phyloP scores from a whole-genome alignment of 2,888 invertebrate genomes.

The Chalcis sispes region DNA sequence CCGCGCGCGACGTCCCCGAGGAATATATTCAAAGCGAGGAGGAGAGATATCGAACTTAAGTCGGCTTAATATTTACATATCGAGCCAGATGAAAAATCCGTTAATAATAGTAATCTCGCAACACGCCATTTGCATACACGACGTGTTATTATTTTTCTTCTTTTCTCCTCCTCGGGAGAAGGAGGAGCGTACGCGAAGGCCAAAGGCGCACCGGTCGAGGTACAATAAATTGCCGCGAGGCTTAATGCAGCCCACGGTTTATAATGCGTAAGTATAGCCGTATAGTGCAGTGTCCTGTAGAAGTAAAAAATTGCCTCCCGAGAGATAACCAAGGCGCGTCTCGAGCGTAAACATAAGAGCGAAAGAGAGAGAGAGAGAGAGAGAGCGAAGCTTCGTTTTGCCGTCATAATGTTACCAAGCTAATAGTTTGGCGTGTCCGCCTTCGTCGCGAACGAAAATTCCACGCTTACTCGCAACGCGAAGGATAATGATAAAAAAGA shows the following conservation, averaged over 20 bases:
- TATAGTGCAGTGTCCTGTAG: slow-evolving; percentile 18
- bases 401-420: slow-evolving; percentile 39
- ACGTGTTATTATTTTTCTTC: slow-evolving; percentile 43
- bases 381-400: slow-evolving; percentile 22
- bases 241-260: slow-evolving; percentile 34
- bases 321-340: slow-evolving; percentile 12
- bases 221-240: slow-evolving; percentile 45
- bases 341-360: slow-evolving; percentile 2
- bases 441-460: background rate
- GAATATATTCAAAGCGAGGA: background rate
- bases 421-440: slow-evolving; percentile 30
- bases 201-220: slow-evolving; percentile 31
- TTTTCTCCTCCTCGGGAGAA: slow-evolving; percentile 8
- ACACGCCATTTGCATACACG: slow-evolving; percentile 50
- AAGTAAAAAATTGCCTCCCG: slow-evolving; percentile 32
- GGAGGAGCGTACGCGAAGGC: slow-evolving; percentile 16
- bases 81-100: slow-evolving; percentile 50
- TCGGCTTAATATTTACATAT: slow-evolving; percentile 48
- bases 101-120: slow-evolving; percentile 54
- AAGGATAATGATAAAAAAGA: too few relatives aligned
- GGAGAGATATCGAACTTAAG: background rate
- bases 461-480: too few relatives aligned
- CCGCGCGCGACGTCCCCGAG: background rate
- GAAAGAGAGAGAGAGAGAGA: slow-evolving; percentile 12
- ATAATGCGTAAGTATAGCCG: slow-evolving; percentile 27